Base-by-base conservation (phyloP, 1,140 invertebrate species). In the Drosophila baimaii region DNA sequence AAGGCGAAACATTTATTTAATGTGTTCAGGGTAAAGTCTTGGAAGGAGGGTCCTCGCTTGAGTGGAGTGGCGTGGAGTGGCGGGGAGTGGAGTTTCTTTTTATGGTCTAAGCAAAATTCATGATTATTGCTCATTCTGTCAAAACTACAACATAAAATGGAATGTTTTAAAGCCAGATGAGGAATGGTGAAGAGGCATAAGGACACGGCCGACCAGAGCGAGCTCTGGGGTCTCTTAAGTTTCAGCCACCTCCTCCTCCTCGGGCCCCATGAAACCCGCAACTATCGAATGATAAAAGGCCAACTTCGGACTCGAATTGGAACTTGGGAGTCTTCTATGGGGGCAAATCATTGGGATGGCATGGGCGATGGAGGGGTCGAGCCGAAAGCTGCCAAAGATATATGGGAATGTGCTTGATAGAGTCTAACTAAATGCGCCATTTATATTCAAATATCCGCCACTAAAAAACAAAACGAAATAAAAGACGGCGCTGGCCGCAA, bases 361-460 rank as follows among this genome's bases (percentile, higher is more conserved):
- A n/a, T 29, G 46, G 29, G 46, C 2, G 7, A 15, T 21, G 46
- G 12, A 8, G 35, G 15, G 35, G 39, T 37, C 46, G 61, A 77
- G 62, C 58, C 81, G 77, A 85, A 86, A 71, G 77, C 81, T 80
- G 72, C 71, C 71, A 76, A 84, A 88, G 83, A 89, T 88, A 88
- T 88, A 89, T 88, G 84, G 77, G 64, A 65, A 81, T 89, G 84
- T 89, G 84, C 84, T 88, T 88, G 83, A 86, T 86, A 86, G 86
- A 86, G 83, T 88, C 83, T 76, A 75, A 89, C 84, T 89, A 89
- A 89, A 89, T 89, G 84, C 69, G 62, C 84, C 84, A 89, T 89
- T 89, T 89, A 89, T 89, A 89, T 89, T 89, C 84, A 89, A 89
- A 89, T 89, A 89, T 84, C 81, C 85, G 81, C 80, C 84, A 84